These are phyloP conservation scores for Oligia latruncula DNA, from an alignment of 2,888 invertebrate species.

Conservation along the genomic window DNA sequence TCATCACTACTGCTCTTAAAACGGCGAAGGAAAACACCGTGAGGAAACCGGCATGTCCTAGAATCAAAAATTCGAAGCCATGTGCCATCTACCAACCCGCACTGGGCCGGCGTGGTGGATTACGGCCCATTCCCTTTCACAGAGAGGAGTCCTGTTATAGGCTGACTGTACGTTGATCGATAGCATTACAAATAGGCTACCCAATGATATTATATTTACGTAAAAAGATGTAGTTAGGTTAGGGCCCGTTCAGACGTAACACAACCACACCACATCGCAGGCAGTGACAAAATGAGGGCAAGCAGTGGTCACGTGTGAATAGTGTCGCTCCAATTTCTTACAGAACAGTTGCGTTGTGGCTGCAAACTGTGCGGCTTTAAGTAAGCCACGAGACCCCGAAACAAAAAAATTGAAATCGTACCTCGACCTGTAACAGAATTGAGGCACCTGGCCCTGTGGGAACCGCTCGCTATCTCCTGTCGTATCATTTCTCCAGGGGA, in stretches of 20 bases:
- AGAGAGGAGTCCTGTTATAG: too few relatives aligned
- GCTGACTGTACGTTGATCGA: not conserved
- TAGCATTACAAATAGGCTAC: not conserved
- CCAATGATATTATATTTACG: not conserved
- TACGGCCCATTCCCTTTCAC: too few relatives aligned
- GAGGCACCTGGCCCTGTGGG: conserved; percentile 94
- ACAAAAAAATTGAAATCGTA: conserved; percentile 50
- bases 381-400: not conserved
- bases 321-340: not conserved
- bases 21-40: too few relatives aligned
- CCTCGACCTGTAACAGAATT: conserved; percentile 96
- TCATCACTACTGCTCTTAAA: too few relatives aligned
- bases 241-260: not conserved
- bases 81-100: too few relatives aligned
- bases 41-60: too few relatives aligned
- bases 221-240: not conserved
- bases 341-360: not conserved
- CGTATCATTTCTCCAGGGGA: conserved; percentile 98
- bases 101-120: too few relatives aligned
- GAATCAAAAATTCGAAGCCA: too few relatives aligned
- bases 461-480: conserved; percentile 96
- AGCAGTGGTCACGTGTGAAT: not conserved
- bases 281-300: not conserved
- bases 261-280: not conserved
- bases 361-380: not conserved